phyloP scores from a whole-genome alignment of 2,113 vertebrate species.

The Campylomormyrus tamandua region DNA sequence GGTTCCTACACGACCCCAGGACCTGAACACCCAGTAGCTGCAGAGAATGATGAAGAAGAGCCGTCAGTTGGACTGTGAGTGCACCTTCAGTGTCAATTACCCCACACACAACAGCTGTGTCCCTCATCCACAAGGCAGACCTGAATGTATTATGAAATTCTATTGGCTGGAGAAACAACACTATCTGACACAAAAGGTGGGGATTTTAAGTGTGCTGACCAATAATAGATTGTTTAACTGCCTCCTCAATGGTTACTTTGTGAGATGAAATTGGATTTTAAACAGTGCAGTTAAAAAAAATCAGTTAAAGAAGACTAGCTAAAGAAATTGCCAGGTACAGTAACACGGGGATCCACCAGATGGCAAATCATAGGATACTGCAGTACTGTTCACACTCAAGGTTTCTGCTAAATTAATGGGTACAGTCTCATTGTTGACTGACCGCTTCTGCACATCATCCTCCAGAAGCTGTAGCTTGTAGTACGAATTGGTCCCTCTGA shows the following conservation, averaged over 20 bases:
- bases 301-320: neutral
- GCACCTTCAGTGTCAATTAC: neutral
- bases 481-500: constrained; percentile 92
- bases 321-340: neutral
- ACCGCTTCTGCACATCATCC: constrained; percentile 88
- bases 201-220: neutral
- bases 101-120: neutral
- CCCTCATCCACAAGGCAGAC: neutral
- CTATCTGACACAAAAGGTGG: neutral
- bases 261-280: neutral
- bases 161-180: neutral
- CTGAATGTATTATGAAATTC: neutral
- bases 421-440: neutral
- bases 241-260: neutral
- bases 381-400: neutral
- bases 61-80: neutral
- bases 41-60: neutral
- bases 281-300: neutral
- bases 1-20: constrained; percentile 95
- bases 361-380: neutral
- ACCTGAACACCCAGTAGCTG: constrained; percentile 97
- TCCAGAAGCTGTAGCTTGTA: constrained; percentile 95
- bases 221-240: neutral
- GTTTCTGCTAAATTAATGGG: neutral
- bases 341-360: no score